Conservation (phyloP, 2,797 vertebrate species). For the Anomalospiza imberbis region DNA sequence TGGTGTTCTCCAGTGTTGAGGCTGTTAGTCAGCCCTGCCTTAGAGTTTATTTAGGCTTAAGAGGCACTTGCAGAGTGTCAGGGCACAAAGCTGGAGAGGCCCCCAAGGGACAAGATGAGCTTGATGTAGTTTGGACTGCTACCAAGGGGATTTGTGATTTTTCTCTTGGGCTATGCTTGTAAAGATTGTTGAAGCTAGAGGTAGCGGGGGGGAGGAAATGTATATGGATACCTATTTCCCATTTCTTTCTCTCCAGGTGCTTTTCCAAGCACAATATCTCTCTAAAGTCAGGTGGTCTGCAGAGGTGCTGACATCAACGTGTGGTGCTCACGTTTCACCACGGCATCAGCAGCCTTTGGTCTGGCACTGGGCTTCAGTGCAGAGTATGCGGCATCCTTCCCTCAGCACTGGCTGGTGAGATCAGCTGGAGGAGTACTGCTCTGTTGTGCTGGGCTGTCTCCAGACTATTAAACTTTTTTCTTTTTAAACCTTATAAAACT, state of each 20-base stretch:
- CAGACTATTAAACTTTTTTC: not conserved
- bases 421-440: not conserved
- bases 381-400: not conserved
- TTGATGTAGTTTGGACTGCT: not conserved
- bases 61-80: not conserved
- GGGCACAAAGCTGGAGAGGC: not conserved
- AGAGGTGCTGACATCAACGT: fast-evolving
- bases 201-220: fast-evolving
- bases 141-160: not conserved
- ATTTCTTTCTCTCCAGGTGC: not conserved
- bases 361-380: not conserved
- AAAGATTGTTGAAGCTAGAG: not conserved
- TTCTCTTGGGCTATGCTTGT: not conserved
- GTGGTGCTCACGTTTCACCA: not conserved
- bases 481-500: not conserved
- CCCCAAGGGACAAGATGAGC: not conserved
- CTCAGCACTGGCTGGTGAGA: not conserved
- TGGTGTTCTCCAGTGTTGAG: not conserved
- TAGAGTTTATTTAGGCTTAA: not conserved
- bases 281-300: not conserved
- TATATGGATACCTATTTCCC: not conserved
- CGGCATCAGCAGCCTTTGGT: not conserved
- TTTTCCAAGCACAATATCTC: not conserved
- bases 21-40: not conserved
- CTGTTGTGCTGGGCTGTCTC: not conserved